phyloP scores from a whole-genome alignment of 2,888 invertebrate genomes.

The Andrena bucephala region DNA sequence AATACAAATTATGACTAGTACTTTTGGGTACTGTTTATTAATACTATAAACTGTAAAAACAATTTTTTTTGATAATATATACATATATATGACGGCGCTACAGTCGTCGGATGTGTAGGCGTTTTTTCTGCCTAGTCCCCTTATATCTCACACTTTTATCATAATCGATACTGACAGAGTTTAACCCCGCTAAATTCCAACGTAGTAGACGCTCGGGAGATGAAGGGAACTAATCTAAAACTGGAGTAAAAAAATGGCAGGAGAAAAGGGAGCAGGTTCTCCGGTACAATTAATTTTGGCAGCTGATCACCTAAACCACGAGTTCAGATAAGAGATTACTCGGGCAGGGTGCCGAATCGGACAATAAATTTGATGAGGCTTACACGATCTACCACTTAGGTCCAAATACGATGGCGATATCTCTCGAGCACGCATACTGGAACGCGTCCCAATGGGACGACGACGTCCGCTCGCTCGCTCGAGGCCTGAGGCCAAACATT shows the following conservation, averaged over 20 bases:
- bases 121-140: too few species aligned
- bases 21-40: too few species aligned
- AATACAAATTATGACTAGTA: too few species aligned
- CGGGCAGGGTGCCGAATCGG: constrained; percentile 61
- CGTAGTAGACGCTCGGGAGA: background rate
- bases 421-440: constrained; percentile 33
- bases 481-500: constrained; percentile 2
- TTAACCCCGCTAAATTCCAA: too few species aligned
- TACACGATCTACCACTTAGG: constrained; percentile 79
- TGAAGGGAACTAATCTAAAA: background rate
- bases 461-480: background rate
- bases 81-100: too few species aligned
- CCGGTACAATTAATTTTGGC: constrained; percentile 71
- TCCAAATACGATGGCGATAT: constrained; percentile 59
- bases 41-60: too few species aligned
- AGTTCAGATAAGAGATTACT: constrained; percentile 66
- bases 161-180: too few species aligned
- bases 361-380: constrained; percentile 78
- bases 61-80: too few species aligned
- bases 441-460: constrained; percentile 1
- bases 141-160: too few species aligned
- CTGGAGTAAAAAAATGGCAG: background rate
- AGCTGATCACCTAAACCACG: constrained; percentile 53
- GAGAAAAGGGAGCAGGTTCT: constrained; percentile 22
- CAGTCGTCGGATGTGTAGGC: too few species aligned